phyloP scores from a whole-genome alignment of 2,113 vertebrate genomes.

The Mugil cephalus region DNA sequence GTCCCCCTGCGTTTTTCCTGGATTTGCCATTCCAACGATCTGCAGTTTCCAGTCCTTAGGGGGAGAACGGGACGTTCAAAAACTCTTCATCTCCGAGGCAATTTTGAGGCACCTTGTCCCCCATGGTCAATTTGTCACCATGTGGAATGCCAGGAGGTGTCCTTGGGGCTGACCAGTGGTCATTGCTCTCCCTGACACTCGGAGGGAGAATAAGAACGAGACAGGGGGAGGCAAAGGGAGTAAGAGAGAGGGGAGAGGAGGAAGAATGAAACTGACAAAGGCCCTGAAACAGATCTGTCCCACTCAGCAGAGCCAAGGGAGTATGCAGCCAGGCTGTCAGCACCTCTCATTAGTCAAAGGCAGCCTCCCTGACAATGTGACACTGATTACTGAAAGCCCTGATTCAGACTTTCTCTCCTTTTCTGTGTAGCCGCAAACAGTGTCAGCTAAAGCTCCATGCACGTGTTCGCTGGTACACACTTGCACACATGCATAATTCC shows the following conservation, averaged over 20 bases:
- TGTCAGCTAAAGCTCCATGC: conserved; percentile 67
- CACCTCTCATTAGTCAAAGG: conserved; percentile 87
- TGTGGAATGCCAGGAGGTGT: conserved; percentile 79
- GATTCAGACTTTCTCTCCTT: conserved; percentile 81
- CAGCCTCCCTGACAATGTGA: conserved; percentile 84
- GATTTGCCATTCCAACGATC: conserved; percentile 47
- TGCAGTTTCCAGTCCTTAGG: conserved; percentile 61
- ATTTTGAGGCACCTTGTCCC: conserved; percentile 78
- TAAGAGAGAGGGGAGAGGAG: conserved; percentile 52
- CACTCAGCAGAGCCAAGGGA: conserved; percentile 83
- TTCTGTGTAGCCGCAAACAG: conserved; percentile 74
- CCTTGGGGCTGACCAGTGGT: conserved; percentile 84
- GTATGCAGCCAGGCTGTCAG: conserved; percentile 82
- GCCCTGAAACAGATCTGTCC: conserved; percentile 82
- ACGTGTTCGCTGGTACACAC: conserved; percentile 20
- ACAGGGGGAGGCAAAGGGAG: conserved; percentile 34
- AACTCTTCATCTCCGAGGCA: conserved; percentile 79
- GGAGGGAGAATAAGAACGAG: conserved; percentile 50
- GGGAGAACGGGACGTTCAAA: conserved; percentile 68
- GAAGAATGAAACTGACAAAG: conserved; percentile 77
- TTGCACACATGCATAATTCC: too few relatives aligned
- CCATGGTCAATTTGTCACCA: conserved; percentile 82
- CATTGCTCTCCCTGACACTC: conserved; percentile 81
- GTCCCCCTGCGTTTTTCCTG: conserved; percentile 14
- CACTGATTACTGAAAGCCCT: conserved; percentile 84